These are phyloP conservation scores for Heliconius cydno DNA, from an alignment of 2,888 invertebrate genomes.

Conservation along the genomic window DNA sequence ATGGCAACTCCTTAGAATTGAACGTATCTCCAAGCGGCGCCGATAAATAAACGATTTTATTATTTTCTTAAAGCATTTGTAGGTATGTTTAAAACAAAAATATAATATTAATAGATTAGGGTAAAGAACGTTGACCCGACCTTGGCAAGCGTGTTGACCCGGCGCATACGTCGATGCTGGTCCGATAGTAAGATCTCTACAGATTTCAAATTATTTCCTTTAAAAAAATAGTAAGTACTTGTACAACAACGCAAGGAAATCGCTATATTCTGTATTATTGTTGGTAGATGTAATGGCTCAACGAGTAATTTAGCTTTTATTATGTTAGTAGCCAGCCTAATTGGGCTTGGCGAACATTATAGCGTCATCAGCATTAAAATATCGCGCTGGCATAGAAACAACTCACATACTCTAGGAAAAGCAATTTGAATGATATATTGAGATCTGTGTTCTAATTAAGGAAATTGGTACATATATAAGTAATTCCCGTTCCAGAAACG, in stretches of 20 bases:
- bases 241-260: neutral
- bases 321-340: slow-evolving; percentile 18
- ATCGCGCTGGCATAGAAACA: slow-evolving; percentile 22
- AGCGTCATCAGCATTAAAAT: slow-evolving; percentile 10
- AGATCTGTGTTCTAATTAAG: neutral
- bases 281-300: neutral
- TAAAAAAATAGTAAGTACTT: neutral
- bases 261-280: neutral
- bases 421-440: neutral
- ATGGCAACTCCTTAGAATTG: slow-evolving; percentile 1
- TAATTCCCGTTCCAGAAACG: neutral
- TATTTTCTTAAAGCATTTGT: neutral
- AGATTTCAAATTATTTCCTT: slow-evolving; percentile 37
- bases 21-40: no score
- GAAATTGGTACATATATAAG: neutral
- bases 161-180: slow-evolving; percentile 63
- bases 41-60: neutral
- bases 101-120: slow-evolving; percentile 28
- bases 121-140: slow-evolving; percentile 66
- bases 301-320: slow-evolving; percentile 8
- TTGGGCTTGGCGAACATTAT: slow-evolving; percentile 3
- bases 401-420: neutral
- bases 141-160: slow-evolving; percentile 76
- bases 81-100: neutral
- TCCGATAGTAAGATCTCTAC: slow-evolving; percentile 65